Conservation (phyloP, 2,888 invertebrate genomes). For the Aphidoletes aphidimyza region DNA sequence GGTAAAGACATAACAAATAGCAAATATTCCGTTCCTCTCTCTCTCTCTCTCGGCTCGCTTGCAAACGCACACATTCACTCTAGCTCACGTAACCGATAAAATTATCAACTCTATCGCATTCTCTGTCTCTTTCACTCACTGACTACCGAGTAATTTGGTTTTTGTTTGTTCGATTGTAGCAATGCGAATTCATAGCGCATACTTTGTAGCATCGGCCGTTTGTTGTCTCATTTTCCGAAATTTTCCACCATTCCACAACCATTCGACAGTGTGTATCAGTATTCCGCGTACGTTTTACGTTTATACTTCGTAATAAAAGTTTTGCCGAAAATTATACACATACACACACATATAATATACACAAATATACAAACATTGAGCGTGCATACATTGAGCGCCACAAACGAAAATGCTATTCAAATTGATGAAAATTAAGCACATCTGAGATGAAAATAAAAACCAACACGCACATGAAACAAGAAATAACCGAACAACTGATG, state of each 20-base stretch:
- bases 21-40: not conserved
- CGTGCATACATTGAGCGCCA: not conserved
- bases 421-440: constrained; percentile 14
- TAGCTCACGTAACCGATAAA: not conserved
- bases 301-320: constrained; percentile 4
- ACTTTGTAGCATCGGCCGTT: too few species aligned
- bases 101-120: not conserved
- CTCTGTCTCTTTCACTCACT: too few species aligned
- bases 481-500: not conserved
- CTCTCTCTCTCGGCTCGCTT: too few species aligned
- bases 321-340: not conserved
- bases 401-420: constrained; percentile 8
- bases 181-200: too few species aligned
- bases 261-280: not conserved
- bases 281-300: constrained; percentile 10
- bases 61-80: too few species aligned
- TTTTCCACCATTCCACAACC: too few species aligned
- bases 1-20: constrained; percentile 5
- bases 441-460: not conserved
- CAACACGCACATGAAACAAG: not conserved
- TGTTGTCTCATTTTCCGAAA: not conserved
- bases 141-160: not conserved
- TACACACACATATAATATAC: too few species aligned
- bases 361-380: too few species aligned
- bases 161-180: not conserved